Base-by-base conservation (phyloP, 2,797 vertebrate species). In the Enoplosus armatus region DNA sequence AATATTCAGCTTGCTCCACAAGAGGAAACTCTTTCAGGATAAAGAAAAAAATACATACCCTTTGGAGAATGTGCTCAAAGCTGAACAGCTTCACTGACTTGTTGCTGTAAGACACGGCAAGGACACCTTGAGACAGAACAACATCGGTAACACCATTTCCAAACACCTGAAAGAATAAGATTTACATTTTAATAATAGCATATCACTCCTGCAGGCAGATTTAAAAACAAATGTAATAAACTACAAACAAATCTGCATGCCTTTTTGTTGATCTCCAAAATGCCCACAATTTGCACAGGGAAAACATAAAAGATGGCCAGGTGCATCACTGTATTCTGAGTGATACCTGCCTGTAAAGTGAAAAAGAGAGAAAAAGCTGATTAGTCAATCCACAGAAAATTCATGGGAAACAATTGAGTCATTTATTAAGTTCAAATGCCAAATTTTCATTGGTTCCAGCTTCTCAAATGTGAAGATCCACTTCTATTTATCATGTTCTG, bases 71-170 rank as follows among this genome's bases (percentile, higher is more conserved):
- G 85, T 95, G 92, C 84, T 98, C 96, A 89, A 98, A 97, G 92
- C 96, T 99, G 90, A 97, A 99, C 22, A 99, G 94, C 86, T 94
- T 97, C 80, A 99, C 96, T 80, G 96, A 92, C 83, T 97, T 98
- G 62, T 95, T 95, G 90, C 95, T 96, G 90, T 98, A 93, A 85
- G 96, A 98, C 80, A 98, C 96, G 83, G 97, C 97, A 39, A 99
- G 93, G 82, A 98, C 96, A 71, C 97, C 96, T 83, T 98, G 96
- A 90, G 97, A 97, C 84, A 99, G 87, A 72, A 96, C 93, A 61
- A 97, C 97, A 92, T 99, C 98, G 37, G 95, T 96, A 35, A 98
- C 91, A 27, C 93, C 93, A 71, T 93, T 97, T 72, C 98, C 97
- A 95, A 99, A 99, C 82, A 97, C 91, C 98, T 99, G 90, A 55